Evolutionary conservation across 2,888 invertebrate species (phyloP).

Genomic region (Dendrolimus pini): DNA sequence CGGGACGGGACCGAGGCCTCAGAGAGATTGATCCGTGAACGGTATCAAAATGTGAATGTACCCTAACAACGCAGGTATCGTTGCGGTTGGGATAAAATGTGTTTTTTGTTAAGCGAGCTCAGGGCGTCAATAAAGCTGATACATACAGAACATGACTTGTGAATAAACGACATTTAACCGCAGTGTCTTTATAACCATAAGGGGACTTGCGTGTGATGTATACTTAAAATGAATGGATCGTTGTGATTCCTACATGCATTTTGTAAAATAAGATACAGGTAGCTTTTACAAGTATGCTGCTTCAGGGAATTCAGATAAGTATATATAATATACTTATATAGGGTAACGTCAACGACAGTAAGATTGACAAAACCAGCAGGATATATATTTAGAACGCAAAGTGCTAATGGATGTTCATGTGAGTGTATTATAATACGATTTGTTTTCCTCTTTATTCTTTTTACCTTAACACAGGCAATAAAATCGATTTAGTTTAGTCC

Average conservation of each 20-base stretch:
- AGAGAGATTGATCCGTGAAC: too few species aligned
- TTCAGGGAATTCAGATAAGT: background rate
- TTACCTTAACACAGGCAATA: too few species aligned
- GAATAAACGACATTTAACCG: conserved; percentile 16
- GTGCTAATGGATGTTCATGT: too few species aligned
- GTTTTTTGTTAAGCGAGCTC: conserved; percentile 5
- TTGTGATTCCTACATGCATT: background rate
- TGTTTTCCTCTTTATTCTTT: too few species aligned
- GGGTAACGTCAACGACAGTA: too few species aligned
- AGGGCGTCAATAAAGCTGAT: conserved; percentile 13
- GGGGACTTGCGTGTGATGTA: conserved; percentile 24
- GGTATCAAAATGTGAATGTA: too few species aligned
- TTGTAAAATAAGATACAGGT: background rate
- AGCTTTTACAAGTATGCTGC: background rate
- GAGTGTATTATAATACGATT: conserved; percentile 3
- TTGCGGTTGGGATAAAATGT: conserved; percentile 6
- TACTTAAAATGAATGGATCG: conserved; percentile 4
- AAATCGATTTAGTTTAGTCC: too few species aligned
- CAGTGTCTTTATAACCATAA: conserved; percentile 8
- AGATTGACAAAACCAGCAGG: too few species aligned
- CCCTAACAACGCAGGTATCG: background rate
- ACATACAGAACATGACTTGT: conserved; percentile 9
- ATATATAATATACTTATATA: too few species aligned
- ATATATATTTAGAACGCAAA: too few species aligned
- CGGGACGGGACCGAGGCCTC: too few species aligned